These are phyloP conservation scores for Wasmannia auropunctata DNA, from an alignment of 1,140 invertebrate genomes.

Conservation along the genomic window DNA sequence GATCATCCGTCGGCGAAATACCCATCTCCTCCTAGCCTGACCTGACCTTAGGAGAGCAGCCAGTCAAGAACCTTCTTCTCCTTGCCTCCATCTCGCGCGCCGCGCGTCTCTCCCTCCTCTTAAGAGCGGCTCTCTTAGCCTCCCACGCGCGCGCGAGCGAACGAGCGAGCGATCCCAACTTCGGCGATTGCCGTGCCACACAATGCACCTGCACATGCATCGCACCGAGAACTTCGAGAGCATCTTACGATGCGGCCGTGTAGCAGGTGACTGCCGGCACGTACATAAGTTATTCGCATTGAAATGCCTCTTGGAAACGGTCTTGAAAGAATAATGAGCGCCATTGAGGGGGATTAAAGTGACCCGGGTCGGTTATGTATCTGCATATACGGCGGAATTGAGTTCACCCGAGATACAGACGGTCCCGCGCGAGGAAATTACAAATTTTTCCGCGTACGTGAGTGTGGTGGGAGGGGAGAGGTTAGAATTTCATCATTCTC, in stretches of 20 bases:
- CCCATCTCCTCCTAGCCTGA: constrained; percentile 51
- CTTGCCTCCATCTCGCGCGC: neutral
- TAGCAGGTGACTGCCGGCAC: constrained; percentile 71
- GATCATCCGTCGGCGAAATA: constrained; percentile 62
- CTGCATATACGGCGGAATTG: constrained; percentile 53
- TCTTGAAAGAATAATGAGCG: constrained; percentile 66
- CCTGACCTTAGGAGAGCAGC: constrained; percentile 58
- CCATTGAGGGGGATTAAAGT: constrained; percentile 58
- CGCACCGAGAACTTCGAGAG: constrained; percentile 42
- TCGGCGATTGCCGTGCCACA: constrained; percentile 54
- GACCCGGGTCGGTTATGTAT: constrained; percentile 48
- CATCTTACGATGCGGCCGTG: constrained; percentile 64
- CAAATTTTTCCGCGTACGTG: constrained; percentile 44
- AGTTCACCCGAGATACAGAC: constrained; percentile 39
- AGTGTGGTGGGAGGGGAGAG: too few species aligned
- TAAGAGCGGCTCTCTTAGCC: constrained; percentile 40
- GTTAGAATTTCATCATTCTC: constrained; percentile 37
- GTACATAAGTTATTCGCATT: constrained; percentile 74
- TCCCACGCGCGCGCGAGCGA: constrained; percentile 39
- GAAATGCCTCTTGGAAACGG: constrained; percentile 60
- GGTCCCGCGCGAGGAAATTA: constrained; percentile 42
- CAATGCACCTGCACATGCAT: constrained; percentile 70
- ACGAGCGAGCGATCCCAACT: constrained; percentile 48
- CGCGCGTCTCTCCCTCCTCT: constrained; percentile 14
- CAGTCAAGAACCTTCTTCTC: constrained; percentile 56